phyloP scores from a whole-genome alignment of 2,113 vertebrate species.

The Cyanistes caeruleus region DNA sequence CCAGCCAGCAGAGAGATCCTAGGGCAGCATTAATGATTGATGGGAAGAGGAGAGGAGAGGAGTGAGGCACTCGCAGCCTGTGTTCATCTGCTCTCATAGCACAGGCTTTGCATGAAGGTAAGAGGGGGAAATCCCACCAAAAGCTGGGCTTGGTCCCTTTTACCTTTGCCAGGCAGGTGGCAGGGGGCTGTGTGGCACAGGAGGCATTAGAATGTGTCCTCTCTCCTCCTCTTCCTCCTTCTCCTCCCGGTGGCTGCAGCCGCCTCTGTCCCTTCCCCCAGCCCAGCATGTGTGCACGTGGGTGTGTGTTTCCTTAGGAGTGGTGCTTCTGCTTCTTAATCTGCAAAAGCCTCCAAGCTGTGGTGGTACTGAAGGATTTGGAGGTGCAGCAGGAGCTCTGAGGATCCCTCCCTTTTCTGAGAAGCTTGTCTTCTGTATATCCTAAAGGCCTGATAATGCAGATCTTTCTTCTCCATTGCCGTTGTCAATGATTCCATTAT shows the following conservation, averaged over 20 bases:
- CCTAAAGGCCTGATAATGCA: not conserved
- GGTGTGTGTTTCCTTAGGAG: conserved; percentile 17
- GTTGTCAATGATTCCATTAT: not conserved
- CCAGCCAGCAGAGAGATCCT: not conserved
- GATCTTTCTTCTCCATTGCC: not conserved
- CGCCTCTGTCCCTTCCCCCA: conserved; percentile 11
- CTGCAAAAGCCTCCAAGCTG: conserved; percentile 23
- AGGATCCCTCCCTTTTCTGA: not conserved
- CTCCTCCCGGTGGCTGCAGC: not conserved
- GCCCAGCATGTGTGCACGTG: not conserved
- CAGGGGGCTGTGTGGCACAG: not conserved
- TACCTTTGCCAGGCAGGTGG: not conserved
- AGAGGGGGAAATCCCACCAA: not conserved
- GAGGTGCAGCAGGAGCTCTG: not conserved
- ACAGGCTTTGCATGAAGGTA: conserved; percentile 13
- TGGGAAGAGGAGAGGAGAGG: conserved; percentile 25
- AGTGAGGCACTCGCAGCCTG: not conserved
- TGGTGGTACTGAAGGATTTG: not conserved
- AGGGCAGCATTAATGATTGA: conserved; percentile 54
- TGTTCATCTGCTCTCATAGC: not conserved
- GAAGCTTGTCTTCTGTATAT: not conserved
- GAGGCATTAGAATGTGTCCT: not conserved
- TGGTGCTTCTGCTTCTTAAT: conserved; percentile 32
- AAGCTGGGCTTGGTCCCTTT: not conserved
- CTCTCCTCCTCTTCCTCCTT: not conserved